These are phyloP conservation scores for Syngnathus scovelli DNA, from an alignment of 2,113 vertebrate genomes.

Conservation along the genomic window DNA sequence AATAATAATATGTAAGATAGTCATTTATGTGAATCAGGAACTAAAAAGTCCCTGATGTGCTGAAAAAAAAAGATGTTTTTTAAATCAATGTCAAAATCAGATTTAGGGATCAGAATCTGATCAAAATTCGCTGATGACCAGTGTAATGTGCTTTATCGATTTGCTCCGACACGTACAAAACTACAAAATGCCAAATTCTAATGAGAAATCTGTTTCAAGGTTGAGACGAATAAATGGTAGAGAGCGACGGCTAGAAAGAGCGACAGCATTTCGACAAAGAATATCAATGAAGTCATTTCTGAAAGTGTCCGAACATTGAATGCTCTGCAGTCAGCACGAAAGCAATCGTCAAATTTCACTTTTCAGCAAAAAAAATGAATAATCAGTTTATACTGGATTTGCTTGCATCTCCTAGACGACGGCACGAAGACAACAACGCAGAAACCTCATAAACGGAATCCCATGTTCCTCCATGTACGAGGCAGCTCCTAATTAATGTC, in stretches of 20 bases:
- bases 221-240: too few species aligned
- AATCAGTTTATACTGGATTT: neutral
- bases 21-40: too few species aligned
- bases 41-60: too few species aligned
- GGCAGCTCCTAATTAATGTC: slow-evolving; percentile 44
- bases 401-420: neutral
- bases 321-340: neutral
- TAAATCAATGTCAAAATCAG: too few species aligned
- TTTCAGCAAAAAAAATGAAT: too few species aligned
- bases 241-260: too few species aligned
- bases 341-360: too few species aligned
- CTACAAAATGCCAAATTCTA: neutral
- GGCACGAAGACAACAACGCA: slow-evolving; percentile 27
- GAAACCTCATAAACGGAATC: slow-evolving; percentile 47
- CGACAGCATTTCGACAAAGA: neutral
- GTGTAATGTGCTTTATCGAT: neutral
- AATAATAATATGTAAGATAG: too few species aligned
- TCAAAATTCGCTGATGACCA: too few species aligned
- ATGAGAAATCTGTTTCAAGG: neutral
- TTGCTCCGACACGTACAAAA: neutral
- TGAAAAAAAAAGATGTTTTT: too few species aligned
- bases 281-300: neutral
- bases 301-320: neutral
- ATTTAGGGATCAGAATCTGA: too few species aligned
- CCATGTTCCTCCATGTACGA: slow-evolving; percentile 39